phyloP scores from a whole-genome alignment of 2,113 vertebrate species.

The Forbesichthys agassizii region DNA sequence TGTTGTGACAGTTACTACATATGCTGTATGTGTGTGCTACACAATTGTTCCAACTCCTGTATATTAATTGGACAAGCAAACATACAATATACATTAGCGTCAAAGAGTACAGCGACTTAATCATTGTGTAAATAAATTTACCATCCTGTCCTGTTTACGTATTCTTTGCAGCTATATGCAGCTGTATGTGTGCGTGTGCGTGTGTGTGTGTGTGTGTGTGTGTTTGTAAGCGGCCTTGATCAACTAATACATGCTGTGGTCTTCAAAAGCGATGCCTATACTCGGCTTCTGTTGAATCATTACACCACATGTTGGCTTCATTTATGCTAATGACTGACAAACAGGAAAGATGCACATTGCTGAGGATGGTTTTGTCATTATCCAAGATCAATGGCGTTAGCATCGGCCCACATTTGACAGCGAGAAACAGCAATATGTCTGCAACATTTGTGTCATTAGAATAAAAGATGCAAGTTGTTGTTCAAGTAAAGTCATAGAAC shows the following conservation, averaged over 20 bases:
- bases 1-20: not conserved
- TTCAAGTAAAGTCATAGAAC: not conserved
- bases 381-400: conserved; percentile 2
- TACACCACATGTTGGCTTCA: not conserved
- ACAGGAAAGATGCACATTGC: not conserved
- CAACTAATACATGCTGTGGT: not conserved
- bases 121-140: not conserved
- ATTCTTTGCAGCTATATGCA: not conserved
- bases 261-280: not conserved
- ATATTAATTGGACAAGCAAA: not conserved
- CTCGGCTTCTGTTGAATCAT: not conserved
- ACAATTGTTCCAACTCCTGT: not conserved
- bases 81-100: not conserved
- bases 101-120: not conserved
- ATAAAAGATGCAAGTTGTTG: not conserved
- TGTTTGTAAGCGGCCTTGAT: not conserved
- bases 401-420: not conserved
- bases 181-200: not conserved
- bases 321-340: conserved; percentile 2
- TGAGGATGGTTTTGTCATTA: conserved; percentile 1
- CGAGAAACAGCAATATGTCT: no score
- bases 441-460: not conserved
- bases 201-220: not conserved
- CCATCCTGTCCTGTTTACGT: not conserved
- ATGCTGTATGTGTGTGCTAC: not conserved